Base-by-base conservation (phyloP, 2,888 invertebrate genomes). In the Lacanobia oleracea region DNA sequence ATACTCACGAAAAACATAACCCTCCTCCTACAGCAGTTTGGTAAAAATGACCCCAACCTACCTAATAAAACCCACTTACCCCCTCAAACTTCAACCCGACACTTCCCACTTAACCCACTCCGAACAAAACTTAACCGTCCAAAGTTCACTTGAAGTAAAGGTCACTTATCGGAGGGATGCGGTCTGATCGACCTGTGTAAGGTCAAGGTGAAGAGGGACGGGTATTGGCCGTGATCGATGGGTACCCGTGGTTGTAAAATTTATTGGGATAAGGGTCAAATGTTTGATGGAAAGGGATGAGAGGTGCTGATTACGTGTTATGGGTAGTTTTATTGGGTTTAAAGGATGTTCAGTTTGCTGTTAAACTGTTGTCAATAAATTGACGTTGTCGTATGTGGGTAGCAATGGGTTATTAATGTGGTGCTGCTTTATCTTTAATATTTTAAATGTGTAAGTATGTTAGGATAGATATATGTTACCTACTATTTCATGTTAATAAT, bases 161-260 rank as follows among this genome's bases (percentile, higher is more conserved):
- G 67, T 81, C 81, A 84, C 81, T 79, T 75, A 83, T 84, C 84
- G 84, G 45, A 71, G 71, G 81, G 81, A 43, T 73, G 83, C 45
- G 83, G 79, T 83, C 27, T 74, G 83, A 80, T 84, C 71, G 63
- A 74, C 75, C 67, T 40, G 64, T 59, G 45, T 1, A 71, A 75
- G 80, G 77, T 79, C 82, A 82, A 77, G 82, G 82, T 81, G 54
- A 43, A 64, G 48, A 65, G 77, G 75, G 66, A 79, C 27, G 57
- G 53, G 68, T 76, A 84, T 84, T 77, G 75, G 71, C 37, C 57
- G 67, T 74, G 82, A 86, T 84, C 76, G 79, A 81, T 68, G 76
- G 37, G 63, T 60, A 21, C 23, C 21, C 43, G 33, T 54, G 18
- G 37, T 3, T 14, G 37, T 53, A 50, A 27, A 73, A 86, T 84